A percentile compares a stretch with the other conserved stretches of the same genome.
phyloP scores from a whole-genome alignment of 2,797 vertebrate species.

The Cossypha caffra region DNA sequence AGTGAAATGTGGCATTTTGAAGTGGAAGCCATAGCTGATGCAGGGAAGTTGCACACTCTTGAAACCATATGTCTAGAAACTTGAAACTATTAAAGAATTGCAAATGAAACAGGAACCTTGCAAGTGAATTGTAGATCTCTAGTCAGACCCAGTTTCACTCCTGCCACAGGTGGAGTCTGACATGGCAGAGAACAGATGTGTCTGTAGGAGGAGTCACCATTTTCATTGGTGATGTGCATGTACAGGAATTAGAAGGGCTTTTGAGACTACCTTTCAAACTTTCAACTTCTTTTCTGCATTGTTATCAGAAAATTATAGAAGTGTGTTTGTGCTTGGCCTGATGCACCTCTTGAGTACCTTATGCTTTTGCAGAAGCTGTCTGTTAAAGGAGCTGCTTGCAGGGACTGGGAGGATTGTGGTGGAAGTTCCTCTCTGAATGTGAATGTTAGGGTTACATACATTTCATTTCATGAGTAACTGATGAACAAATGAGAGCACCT shows the following conservation, averaged over 20 bases:
- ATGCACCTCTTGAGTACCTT: not conserved
- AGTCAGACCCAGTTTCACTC: not conserved
- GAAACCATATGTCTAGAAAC: not conserved
- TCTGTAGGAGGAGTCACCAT: not conserved
- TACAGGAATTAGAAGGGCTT: not conserved
- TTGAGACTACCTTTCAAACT: not conserved
- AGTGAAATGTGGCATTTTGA: not conserved
- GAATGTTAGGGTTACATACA: not conserved
- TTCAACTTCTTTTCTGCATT: not conserved
- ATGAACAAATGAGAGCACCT: not conserved
- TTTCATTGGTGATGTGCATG: not conserved
- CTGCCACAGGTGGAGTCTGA: not conserved
- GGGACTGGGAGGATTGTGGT: not conserved
- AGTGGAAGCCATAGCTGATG: not conserved
- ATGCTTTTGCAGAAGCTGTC: not conserved
- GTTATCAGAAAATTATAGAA: not conserved
- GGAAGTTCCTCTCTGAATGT: not conserved
- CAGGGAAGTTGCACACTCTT: not conserved
- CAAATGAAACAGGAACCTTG: not conserved
- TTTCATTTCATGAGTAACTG: not conserved
- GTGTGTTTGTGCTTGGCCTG: not conserved
- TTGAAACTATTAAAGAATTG: not conserved
- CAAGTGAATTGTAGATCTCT: not conserved
- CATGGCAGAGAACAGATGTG: not conserved
- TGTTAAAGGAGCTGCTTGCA: not conserved